phyloP scores from a whole-genome alignment of 2,797 vertebrate genomes.

The Threskiornis aethiopicus region DNA sequence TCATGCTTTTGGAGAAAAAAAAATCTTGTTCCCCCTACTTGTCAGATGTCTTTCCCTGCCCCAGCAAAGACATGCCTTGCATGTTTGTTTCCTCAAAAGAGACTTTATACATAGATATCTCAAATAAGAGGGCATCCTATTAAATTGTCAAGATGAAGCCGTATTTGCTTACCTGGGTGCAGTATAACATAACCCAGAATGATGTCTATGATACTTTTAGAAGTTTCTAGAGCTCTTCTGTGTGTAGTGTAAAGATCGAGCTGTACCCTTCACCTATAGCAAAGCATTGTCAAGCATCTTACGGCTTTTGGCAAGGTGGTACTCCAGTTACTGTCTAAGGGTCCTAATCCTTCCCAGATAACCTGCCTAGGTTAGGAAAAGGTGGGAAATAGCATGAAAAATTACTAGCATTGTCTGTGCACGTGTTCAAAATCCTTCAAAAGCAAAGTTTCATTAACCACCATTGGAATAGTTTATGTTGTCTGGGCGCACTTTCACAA shows the following conservation, averaged over 20 bases:
- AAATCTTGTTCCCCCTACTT: neutral
- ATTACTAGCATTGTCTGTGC: neutral
- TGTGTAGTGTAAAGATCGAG: neutral
- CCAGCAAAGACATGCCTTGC: neutral
- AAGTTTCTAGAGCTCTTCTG: neutral
- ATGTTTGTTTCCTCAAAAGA: neutral
- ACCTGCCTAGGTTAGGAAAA: neutral
- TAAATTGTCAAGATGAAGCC: neutral
- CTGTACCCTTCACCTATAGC: neutral
- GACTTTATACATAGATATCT: neutral
- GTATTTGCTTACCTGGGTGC: neutral
- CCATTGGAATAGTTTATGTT: neutral
- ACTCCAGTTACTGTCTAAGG: neutral
- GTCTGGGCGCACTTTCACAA: neutral
- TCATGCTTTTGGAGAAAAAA: neutral
- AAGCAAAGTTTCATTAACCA: neutral
- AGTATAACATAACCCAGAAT: neutral
- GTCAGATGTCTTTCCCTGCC: neutral
- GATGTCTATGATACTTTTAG: neutral
- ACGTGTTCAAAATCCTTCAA: fast-evolving
- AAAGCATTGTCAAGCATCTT: neutral
- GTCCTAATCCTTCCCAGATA: neutral
- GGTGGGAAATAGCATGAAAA: neutral
- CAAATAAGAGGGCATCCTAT: neutral
- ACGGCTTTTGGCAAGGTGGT: neutral